Evolutionary conservation across 2,113 vertebrate species (phyloP).

Genomic region (Meles meles): DNA sequence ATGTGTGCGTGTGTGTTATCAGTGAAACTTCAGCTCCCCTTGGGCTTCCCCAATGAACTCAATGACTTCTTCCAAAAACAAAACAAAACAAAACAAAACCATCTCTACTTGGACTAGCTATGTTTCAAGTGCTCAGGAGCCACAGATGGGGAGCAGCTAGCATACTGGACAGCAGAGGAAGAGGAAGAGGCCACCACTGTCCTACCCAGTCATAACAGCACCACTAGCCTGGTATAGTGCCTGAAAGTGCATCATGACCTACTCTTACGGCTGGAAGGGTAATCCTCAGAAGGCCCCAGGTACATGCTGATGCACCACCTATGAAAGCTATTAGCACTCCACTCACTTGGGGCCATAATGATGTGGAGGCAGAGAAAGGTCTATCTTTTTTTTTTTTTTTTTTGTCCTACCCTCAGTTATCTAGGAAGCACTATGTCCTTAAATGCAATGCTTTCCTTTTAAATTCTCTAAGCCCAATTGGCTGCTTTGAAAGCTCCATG

Average conservation of each 20-base stretch:
- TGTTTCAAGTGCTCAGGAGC: neutral
- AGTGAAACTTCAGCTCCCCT: neutral
- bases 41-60: constrained; percentile 49
- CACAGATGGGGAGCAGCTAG: neutral
- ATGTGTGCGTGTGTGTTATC: neutral
- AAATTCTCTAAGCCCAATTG: neutral
- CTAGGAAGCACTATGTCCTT: neutral
- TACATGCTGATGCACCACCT: neutral
- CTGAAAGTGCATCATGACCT: neutral
- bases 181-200: neutral
- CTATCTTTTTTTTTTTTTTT: neutral
- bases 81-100: neutral
- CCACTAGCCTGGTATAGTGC: neutral
- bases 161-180: neutral
- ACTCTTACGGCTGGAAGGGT: neutral
- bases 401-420: neutral
- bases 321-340: neutral
- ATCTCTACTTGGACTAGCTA: neutral
- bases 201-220: neutral
- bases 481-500: neutral
- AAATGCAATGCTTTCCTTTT: neutral
- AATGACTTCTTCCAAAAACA: neutral
- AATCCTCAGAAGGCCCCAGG: neutral
- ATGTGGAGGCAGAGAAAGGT: neutral
- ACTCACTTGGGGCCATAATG: neutral